Base-by-base conservation (phyloP, 2,797 vertebrate species). In the Loriculus beryllinus region DNA sequence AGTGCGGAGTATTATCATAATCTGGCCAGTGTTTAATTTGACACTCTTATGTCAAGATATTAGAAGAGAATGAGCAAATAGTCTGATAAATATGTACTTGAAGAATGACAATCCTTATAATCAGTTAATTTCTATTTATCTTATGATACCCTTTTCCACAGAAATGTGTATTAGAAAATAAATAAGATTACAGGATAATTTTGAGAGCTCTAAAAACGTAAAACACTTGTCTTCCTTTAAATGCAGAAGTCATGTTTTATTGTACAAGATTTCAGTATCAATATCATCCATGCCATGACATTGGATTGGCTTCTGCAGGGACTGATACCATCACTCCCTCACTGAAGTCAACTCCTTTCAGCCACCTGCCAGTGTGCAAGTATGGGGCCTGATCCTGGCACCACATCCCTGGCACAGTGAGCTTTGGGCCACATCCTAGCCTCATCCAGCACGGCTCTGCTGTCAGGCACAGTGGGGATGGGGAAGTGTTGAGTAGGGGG, bases 91-190 rank as follows among this genome's bases (percentile, higher is more conserved):
- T 86, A 37, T 90, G 90, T 76, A 89, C 94, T 96, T 95, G 95
- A 95, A 82, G 60, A 92, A 83, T 37, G 72, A 72, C 90, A 92
- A 92, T 94, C 92, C 94, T 90, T 45, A 37, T 95, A 96, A 96
- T 94, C 91, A 95, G 80, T 95, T 96, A 93, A 94, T 92, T 87
- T 84, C 90, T 59, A 88, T 94, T 96, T 96, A 94, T 95, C 96
- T 93, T 51, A 33, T 94, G 93, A 96, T 95, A 89, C 49, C 31
- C 92, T 96, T 92, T 82, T 91, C 82, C 31, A 21, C 67, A 85
- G 82, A 93, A 96, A 96, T 93, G 86, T 70, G 65, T 88, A 43
- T 87, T 82, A 94, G 62, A 54, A 92, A 89, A 94, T 78, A 95
- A 95, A 96, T 94, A 82, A 91, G 92, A 96, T 95, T 85, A 95